A percentile compares a stretch with the other conserved stretches of the same genome.
Evolutionary conservation across 1,140 invertebrate species (phyloP).

Genomic region (Anoplophora glabripennis): DNA sequence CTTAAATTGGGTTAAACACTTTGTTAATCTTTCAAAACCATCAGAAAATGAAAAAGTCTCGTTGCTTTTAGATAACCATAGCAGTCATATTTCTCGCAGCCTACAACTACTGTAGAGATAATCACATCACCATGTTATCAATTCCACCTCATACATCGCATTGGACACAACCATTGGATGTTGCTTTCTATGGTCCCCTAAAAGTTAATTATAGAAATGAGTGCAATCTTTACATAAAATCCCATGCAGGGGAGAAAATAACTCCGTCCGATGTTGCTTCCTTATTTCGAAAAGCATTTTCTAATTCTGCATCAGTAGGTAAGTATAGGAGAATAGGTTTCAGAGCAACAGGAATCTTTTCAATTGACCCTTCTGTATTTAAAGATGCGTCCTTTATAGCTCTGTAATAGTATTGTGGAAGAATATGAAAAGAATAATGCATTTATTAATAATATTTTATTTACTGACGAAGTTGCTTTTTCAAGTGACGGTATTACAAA

Average conservation of each 20-base stretch:
- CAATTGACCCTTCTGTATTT: too few relatives aligned
- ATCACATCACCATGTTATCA: conserved; percentile 28
- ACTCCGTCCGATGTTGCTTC: conserved; percentile 39
- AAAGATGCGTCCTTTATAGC: too few relatives aligned
- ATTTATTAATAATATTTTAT: too few relatives aligned
- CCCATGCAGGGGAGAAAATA: conserved; percentile 17
- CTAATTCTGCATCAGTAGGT: conserved; percentile 36
- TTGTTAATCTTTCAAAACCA: conserved; percentile 41
- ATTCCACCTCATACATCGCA: conserved; percentile 23
- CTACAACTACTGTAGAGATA: conserved; percentile 7
- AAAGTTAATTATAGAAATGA: conserved; percentile 26
- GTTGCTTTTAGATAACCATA: conserved; percentile 40
- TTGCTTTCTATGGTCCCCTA: conserved; percentile 32
- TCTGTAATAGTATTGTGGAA: too few relatives aligned
- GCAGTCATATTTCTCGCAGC: conserved; percentile 10
- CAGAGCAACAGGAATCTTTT: conserved; percentile 24
- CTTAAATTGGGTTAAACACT: conserved; percentile 43
- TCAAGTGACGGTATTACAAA: too few relatives aligned
- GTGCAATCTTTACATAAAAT: conserved; percentile 22
- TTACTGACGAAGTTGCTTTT: too few relatives aligned
- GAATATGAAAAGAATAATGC: too few relatives aligned
- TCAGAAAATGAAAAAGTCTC: conserved; percentile 35
- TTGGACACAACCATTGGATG: conserved; percentile 46
- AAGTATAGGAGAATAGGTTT: too few relatives aligned
- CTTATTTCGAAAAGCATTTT: conserved; percentile 44